phyloP scores from a whole-genome alignment of 2,888 invertebrate species.

The Diplolepis rosae region DNA sequence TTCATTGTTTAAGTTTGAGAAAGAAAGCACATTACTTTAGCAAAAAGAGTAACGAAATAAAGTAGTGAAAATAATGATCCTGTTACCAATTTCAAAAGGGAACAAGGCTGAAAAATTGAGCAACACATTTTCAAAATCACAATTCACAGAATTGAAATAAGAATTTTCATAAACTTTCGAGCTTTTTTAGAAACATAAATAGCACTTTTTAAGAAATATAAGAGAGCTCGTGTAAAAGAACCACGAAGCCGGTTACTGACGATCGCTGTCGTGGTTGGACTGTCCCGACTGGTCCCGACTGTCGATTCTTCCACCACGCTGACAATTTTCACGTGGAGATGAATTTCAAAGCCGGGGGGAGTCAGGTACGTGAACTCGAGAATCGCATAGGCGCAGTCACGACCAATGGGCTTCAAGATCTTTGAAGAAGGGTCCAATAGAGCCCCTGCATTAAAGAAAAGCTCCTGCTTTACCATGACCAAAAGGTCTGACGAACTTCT shows the following conservation, averaged over 20 bases:
- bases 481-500: background rate
- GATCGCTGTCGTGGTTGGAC: slow-evolving; percentile 53
- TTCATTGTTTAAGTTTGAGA: too few relatives aligned
- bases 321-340: slow-evolving; percentile 56
- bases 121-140: background rate
- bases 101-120: background rate
- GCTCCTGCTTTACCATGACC: slow-evolving; percentile 8
- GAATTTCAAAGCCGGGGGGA: slow-evolving; percentile 45
- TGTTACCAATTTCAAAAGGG: background rate
- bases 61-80: too few relatives aligned
- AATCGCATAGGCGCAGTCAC: slow-evolving; percentile 31
- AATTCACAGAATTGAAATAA: background rate
- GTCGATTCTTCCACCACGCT: slow-evolving; percentile 47
- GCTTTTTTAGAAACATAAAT: background rate
- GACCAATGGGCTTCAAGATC: slow-evolving; percentile 2
- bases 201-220: background rate
- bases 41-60: too few relatives aligned
- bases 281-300: too few relatives aligned
- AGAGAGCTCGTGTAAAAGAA: background rate
- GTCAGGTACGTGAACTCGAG: slow-evolving; percentile 35
- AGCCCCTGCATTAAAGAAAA: background rate
- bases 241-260: slow-evolving; percentile 33
- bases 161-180: background rate
- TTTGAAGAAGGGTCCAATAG: slow-evolving; percentile 18
- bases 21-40: too few relatives aligned